These are phyloP conservation scores for Erpetoichthys calabaricus DNA, from an alignment of 2,797 vertebrate genomes.

Conservation along the genomic window DNA sequence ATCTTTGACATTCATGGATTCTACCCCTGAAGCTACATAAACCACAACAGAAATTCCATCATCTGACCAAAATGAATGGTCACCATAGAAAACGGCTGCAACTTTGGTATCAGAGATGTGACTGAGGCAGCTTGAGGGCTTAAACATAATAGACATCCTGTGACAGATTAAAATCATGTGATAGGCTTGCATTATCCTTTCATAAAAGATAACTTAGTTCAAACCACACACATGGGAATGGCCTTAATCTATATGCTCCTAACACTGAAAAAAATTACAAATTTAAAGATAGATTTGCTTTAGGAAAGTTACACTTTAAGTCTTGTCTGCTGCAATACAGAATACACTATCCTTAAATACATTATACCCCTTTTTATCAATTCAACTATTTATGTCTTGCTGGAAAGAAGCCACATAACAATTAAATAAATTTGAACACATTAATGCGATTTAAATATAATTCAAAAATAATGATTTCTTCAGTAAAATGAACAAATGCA, in stretches of 20 bases:
- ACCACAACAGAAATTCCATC: constrained; percentile 45
- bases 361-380: no score
- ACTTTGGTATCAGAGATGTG: constrained; percentile 49
- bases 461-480: no score
- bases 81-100: constrained; percentile 54
- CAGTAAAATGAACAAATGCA: no score
- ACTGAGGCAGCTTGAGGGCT: constrained; percentile 50
- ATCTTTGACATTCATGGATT: constrained; percentile 71
- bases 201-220: constrained; percentile 52
- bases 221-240: constrained; percentile 46
- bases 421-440: no score
- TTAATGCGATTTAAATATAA: no score
- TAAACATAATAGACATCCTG: constrained; percentile 52
- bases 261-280: constrained; percentile 34
- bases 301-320: no score
- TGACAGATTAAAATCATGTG: constrained; percentile 50
- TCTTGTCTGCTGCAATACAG: no score
- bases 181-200: constrained; percentile 48
- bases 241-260: constrained; percentile 50
- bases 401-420: no score
- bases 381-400: no score
- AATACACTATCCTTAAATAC: no score
- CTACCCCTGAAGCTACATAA: constrained; percentile 56
- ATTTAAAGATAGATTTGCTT: no score
- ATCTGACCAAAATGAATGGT: constrained; percentile 60